These are phyloP conservation scores for Drosophila guanche DNA, from an alignment of 1,140 invertebrate genomes.

Conservation along the genomic window DNA sequence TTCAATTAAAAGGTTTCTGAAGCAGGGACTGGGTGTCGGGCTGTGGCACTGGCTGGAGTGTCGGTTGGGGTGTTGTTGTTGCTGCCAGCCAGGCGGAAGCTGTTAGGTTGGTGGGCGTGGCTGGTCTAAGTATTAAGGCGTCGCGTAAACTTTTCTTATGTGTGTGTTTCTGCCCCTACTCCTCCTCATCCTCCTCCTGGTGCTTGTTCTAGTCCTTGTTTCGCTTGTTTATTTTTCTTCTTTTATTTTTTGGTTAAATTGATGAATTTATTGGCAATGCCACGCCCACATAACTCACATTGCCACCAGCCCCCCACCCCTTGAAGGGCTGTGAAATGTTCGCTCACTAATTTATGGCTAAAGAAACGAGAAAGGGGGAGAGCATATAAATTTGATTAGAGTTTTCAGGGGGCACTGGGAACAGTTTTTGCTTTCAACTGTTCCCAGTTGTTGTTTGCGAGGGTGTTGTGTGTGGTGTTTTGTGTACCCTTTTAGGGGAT, in stretches of 20 bases:
- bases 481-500: no score
- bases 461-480: no score
- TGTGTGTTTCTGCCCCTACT: no score
- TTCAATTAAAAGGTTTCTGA: conserved; percentile 59
- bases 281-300: conserved; percentile 33
- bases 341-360: conserved; percentile 44
- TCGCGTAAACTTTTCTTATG: conserved; percentile 33
- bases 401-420: neutral
- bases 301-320: neutral
- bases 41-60: conserved; percentile 7
- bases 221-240: conserved; percentile 25
- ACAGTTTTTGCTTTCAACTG: neutral
- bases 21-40: neutral
- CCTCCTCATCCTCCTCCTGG: neutral
- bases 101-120: neutral
- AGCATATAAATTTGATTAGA: conserved; percentile 39
- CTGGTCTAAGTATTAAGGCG: conserved; percentile 13
- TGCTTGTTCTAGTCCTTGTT: conserved; percentile 14
- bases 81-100: neutral
- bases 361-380: conserved; percentile 1
- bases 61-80: neutral
- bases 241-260: conserved; percentile 36
- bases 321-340: conserved; percentile 7
- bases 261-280: conserved; percentile 55
- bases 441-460: neutral